Percentiles rank a stretch among this genome's conserved stretches.
Evolutionary conservation across 2,113 vertebrate species (phyloP).

Genomic region (Petromus typicus): DNA sequence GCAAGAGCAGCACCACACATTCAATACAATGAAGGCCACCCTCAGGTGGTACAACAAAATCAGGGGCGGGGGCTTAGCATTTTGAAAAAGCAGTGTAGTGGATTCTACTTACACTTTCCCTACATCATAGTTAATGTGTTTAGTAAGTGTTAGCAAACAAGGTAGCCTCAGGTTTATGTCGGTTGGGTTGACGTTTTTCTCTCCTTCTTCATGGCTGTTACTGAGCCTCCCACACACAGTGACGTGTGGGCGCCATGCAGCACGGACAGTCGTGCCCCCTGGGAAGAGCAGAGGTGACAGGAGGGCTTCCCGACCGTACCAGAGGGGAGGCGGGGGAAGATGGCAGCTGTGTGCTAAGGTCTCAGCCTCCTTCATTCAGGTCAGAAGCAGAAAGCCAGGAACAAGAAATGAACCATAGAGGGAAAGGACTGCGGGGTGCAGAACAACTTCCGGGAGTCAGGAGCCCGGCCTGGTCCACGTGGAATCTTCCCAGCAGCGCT

Average conservation of each 20-base stretch:
- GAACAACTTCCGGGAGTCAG: not conserved
- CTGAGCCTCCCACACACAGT: not conserved
- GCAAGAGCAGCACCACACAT: not conserved
- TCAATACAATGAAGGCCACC: not conserved
- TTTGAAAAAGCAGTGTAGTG: not conserved
- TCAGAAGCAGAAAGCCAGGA: not conserved
- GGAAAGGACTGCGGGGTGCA: no score
- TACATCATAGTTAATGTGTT: not conserved
- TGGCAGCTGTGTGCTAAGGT: not conserved
- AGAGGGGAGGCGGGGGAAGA: not conserved
- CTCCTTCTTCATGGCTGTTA: not conserved
- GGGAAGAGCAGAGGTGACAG: not conserved
- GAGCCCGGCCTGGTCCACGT: not conserved
- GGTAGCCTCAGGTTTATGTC: not conserved
- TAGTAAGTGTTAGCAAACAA: not conserved
- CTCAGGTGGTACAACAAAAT: no score
- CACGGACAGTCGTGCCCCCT: not conserved
- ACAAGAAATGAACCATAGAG: not conserved
- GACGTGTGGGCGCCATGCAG: rapidly evolving
- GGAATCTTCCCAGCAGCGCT: not conserved
- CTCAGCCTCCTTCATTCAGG: not conserved
- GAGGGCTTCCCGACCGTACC: not conserved
- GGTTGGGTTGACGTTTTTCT: not conserved
- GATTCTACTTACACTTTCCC: not conserved
- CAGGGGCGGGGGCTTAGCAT: not conserved